Evolutionary conservation across 2,113 vertebrate species (phyloP), one percentile per base, ranked within the genome.

Genomic region (Rhinopomastus cyanomelas): DNA sequence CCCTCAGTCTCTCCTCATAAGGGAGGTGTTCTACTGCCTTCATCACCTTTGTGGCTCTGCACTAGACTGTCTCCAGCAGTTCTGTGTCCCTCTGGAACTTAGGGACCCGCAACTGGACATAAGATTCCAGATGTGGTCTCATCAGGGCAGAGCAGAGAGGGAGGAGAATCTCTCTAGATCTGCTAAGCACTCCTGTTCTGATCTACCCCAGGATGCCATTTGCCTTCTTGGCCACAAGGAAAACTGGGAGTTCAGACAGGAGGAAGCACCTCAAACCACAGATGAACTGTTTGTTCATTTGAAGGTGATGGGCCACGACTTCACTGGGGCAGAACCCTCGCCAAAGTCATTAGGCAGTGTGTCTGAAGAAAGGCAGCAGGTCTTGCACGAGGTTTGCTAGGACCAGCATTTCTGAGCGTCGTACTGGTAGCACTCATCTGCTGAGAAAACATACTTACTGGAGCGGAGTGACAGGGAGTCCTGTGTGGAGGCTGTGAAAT

Each of bases 251-350:
- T 81, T 95, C 73, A 91, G 74, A 59, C 83, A 88, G 59, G 86
- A 95, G 74, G 94, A 94, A 94, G 74, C 67, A 79, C 83, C 88
- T 94, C 90, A 86, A 91, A 84, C 69, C 81, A 71, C 81, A 95
- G 76, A 85, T 91, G 91, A 95, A 95, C 83, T 42, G 11, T 88
- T 93, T 91, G 73, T 94, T 90, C 83, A 81, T 84, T 90, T 91
- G 74, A 91, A 81, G 66, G 92, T 90, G 95, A 81, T 94, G 86
- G 81, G 71, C 88, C 90, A 93, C 91, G 91, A 52, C 90, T 46
- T 91, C 39, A 68, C 81, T 95, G 37, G 72, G 74, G 74, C 77
- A 81, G 86, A 93, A 57, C 69, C 83, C 79, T 91, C 49, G 51
- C 57, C 68, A 76, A 92, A 91, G 85, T 67, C 11, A 2, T 52